phyloP scores from a whole-genome alignment of 2,113 vertebrate species.

The Sapajus apella region DNA sequence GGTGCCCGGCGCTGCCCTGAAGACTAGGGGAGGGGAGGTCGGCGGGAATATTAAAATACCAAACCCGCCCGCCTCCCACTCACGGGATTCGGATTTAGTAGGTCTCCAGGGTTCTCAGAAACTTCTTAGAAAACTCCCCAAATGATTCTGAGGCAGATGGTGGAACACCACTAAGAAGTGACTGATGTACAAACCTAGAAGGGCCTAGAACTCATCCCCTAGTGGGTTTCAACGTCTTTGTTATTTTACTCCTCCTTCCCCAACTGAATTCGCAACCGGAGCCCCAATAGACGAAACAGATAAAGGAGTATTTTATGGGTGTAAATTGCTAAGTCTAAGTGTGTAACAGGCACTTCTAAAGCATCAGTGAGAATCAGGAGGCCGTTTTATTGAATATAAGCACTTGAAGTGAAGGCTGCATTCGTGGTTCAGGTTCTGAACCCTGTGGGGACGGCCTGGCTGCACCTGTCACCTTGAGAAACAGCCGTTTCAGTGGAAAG shows the following conservation, averaged over 20 bases:
- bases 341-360: not conserved
- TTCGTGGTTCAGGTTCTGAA: not conserved
- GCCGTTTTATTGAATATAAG: not conserved
- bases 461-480: not conserved
- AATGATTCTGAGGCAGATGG: not conserved
- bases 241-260: not conserved
- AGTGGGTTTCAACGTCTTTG: not conserved
- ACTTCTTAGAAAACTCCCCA: not conserved
- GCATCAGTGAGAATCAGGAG: not conserved
- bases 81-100: not conserved
- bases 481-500: not conserved
- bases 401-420: not conserved
- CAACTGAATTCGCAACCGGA: not conserved
- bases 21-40: not conserved
- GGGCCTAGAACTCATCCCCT: not conserved
- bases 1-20: fast-evolving
- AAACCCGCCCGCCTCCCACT: not conserved
- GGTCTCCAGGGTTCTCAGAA: not conserved
- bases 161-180: not conserved
- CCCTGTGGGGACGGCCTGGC: not conserved
- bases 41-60: not conserved
- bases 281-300: not conserved
- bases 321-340: not conserved
- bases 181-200: not conserved
- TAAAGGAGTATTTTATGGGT: not conserved